Conservation (phyloP, 2,888 invertebrate species). For the Dasypolia templi region DNA sequence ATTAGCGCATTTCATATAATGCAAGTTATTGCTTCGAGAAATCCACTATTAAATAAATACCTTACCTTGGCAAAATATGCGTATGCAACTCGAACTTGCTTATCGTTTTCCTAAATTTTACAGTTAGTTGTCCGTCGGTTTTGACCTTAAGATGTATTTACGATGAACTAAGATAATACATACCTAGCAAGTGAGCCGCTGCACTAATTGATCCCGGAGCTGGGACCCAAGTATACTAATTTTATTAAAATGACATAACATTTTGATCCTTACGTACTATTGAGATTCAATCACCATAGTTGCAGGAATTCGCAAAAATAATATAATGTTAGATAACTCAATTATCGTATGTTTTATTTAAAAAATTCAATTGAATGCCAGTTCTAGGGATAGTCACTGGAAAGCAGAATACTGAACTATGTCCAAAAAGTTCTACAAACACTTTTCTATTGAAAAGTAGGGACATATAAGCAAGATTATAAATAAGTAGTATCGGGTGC, state of each 20-base stretch:
- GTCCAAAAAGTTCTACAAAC: neutral
- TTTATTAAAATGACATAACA: neutral
- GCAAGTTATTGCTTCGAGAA: neutral
- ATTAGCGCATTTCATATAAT: slow-evolving; percentile 8
- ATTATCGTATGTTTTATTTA: neutral
- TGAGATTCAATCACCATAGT: neutral
- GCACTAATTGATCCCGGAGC: neutral
- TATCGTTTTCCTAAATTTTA: slow-evolving; percentile 8
- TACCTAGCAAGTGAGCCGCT: neutral
- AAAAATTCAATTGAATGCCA: neutral
- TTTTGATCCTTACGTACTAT: neutral
- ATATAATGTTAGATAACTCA: neutral
- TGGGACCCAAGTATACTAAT: neutral
- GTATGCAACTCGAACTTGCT: slow-evolving; percentile 3
- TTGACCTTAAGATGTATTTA: neutral
- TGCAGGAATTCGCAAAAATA: neutral
- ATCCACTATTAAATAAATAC: neutral
- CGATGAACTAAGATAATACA: neutral
- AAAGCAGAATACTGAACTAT: neutral
- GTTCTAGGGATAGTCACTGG: neutral
- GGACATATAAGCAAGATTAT: too few relatives aligned
- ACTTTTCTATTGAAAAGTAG: neutral
- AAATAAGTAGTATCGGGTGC: neutral
- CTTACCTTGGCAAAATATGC: neutral
- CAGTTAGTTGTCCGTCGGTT: neutral